Base-by-base conservation (phyloP, 1,140 invertebrate species). In the Drosophila kanapiae region DNA sequence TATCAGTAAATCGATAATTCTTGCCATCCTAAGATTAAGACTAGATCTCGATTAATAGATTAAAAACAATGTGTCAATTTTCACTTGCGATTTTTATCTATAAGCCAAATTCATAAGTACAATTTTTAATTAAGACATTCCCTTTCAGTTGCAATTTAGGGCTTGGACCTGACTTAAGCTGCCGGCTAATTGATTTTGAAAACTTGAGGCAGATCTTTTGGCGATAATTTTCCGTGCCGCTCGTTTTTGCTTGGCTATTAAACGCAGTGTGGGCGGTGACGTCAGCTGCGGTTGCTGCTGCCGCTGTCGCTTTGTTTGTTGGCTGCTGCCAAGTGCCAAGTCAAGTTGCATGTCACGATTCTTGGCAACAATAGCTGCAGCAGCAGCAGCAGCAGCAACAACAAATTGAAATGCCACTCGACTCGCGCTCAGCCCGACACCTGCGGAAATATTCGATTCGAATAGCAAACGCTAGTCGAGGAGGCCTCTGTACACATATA, bases 321-420 rank as follows among this genome's bases (percentile, higher is more conserved):
- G 63, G 76, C 68, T 83, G 51, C 77, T 70, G 80, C 76, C 76
- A 83, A 86, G 83, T 82, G 75, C 60, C 82, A 86, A 87, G 84
- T 88, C 84, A 71, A 90, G 81, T 79, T 84, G 76, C 84, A 87
- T 90, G 84, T 87, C 84, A 87, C 84, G 84, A 87, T 87, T 90
- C 80, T 72, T 77, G 84, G 78, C 84, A 77, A 78, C 72, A 70
- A 47, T 71, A 57, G 47, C 35, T 47, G 40, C 68, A 56, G 23
- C 45, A 45, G 49, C 58, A 53, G 40, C 48, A 65, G 9, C 64
- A 58, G 29, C 58, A 85, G 56, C 76, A 84, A 87, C 65, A 88
- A 79, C 76, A 65, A 80, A 75, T 80, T 75, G 80, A 87, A 87
- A 87, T 87, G 84, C 84, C 84, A 87, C 84, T 87, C 85, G 72